Conservation (phyloP, 35 echinoderm and acorn worm genomes). For the Ptychodera flava region DNA sequence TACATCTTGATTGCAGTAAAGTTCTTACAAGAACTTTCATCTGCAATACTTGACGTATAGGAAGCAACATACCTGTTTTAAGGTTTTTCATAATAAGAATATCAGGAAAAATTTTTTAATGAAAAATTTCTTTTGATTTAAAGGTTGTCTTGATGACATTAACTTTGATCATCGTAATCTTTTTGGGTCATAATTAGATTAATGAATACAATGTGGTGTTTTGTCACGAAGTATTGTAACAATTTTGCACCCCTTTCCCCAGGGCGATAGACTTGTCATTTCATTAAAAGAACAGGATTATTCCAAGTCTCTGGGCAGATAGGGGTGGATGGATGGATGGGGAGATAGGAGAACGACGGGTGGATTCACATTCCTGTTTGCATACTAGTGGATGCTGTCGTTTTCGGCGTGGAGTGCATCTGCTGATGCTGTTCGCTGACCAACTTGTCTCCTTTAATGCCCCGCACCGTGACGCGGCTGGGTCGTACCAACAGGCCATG, state of each 20-base stretch:
- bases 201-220: background rate
- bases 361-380: background rate
- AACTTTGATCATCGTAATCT: no score
- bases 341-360: background rate
- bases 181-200: background rate
- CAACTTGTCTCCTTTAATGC: constrained; percentile 10
- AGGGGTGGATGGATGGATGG: background rate
- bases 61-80: no score
- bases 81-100: no score
- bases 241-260: background rate
- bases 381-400: background rate
- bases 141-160: no score
- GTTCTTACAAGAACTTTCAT: no score
- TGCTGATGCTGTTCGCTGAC: background rate
- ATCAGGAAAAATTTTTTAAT: no score
- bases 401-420: background rate
- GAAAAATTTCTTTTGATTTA: no score
- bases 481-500: constrained; percentile 10
- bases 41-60: no score
- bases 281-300: no score
- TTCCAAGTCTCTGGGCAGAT: background rate
- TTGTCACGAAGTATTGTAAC: background rate
- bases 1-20: no score
- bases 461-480: constrained; percentile 9
- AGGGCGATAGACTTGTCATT: no score